Percentiles rank a stretch among this genome's conserved stretches.
These are phyloP conservation scores for Atherinosoma microstoma DNA, from an alignment of 2,797 vertebrate species.

Conservation along the genomic window DNA sequence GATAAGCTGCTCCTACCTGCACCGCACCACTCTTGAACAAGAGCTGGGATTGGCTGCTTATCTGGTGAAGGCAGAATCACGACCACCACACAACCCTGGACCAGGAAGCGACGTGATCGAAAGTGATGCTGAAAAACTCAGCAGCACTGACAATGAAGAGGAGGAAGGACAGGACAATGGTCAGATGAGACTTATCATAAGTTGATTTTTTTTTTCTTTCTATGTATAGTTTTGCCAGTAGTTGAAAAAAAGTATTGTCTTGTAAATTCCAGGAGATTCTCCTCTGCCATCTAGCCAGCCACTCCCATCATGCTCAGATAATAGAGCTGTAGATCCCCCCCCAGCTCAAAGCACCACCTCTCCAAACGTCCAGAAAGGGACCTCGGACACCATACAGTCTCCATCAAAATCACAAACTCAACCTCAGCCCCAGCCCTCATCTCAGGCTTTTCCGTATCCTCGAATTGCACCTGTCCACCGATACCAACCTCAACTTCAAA, in stretches of 20 bases:
- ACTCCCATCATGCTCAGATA: conserved; percentile 56
- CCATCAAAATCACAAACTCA: conserved; percentile 57
- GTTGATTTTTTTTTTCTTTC: background rate
- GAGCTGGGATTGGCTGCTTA: conserved; percentile 95
- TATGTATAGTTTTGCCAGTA: background rate
- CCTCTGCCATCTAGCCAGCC: conserved; percentile 63
- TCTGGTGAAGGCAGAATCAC: conserved; percentile 89
- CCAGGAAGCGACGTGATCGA: conserved; percentile 87
- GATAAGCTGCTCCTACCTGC: conserved; percentile 92
- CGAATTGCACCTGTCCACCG: conserved; percentile 43
- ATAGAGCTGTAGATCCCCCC: conserved; percentile 38
- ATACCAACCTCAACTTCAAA: conserved; percentile 45
- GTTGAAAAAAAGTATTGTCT: background rate
- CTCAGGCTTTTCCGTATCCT: conserved; percentile 52
- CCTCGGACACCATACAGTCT: conserved; percentile 29
- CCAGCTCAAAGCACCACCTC: conserved; percentile 53
- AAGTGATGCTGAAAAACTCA: conserved; percentile 94
- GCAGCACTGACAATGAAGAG: conserved; percentile 95
- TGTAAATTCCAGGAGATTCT: conserved; percentile 59
- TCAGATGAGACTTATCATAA: conserved; percentile 59
- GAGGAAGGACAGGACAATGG: conserved; percentile 87
- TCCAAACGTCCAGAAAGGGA: conserved; percentile 56
- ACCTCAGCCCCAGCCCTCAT: conserved; percentile 30
- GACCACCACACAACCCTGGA: conserved; percentile 70
- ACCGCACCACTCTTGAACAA: conserved; percentile 93